Evolutionary conservation across 1,140 invertebrate genomes (phyloP).

Genomic region (Lanistes nyassanus): DNA sequence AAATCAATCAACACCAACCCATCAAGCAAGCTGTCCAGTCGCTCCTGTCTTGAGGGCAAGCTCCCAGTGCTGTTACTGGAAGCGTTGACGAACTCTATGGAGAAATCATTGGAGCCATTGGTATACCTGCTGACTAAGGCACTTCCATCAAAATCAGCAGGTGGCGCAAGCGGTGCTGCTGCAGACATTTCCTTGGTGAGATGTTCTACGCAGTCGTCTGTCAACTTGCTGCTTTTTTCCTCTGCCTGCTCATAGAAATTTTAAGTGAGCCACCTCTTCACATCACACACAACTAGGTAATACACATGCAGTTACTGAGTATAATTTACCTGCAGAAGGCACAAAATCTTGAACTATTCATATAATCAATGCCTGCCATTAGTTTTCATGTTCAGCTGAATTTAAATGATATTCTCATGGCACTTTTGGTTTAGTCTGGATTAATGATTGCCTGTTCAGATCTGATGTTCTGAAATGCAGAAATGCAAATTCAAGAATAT

Average conservation of each 20-base stretch:
- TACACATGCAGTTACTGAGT: neutral
- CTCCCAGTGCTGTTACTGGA: neutral
- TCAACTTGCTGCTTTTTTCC: slow-evolving; percentile 8
- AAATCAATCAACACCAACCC: slow-evolving; percentile 13
- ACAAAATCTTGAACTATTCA: no score
- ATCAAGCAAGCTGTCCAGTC: slow-evolving; percentile 19
- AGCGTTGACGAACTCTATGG: neutral
- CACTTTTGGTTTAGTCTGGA: no score
- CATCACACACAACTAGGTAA: neutral
- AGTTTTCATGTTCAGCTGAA: no score
- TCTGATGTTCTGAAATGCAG: no score
- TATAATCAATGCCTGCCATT: no score
- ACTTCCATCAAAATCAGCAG: neutral
- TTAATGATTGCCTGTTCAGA: no score
- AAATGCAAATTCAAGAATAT: no score
- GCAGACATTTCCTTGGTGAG: slow-evolving; percentile 11
- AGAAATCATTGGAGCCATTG: slow-evolving; percentile 1
- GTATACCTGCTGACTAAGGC: neutral
- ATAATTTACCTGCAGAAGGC: no score
- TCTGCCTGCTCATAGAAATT: neutral
- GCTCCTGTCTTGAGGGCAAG: neutral
- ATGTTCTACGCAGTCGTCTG: slow-evolving; percentile 15
- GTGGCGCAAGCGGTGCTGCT: neutral
- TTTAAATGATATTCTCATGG: no score
- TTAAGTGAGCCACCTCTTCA: neutral